phyloP scores from a whole-genome alignment of 2,888 invertebrate species.

The Liopterus haemorrhoidalis region DNA sequence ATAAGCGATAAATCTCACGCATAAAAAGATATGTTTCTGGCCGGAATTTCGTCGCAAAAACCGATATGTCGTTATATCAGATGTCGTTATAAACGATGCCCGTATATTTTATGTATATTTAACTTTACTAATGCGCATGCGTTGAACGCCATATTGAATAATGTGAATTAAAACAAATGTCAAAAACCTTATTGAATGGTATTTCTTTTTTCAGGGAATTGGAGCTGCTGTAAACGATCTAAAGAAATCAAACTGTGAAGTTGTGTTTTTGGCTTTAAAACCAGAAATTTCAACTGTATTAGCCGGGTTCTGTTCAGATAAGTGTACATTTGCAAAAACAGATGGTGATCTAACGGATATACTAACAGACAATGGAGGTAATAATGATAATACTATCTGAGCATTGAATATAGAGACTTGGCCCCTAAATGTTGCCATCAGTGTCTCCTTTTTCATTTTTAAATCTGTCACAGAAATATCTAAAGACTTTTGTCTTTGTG shows the following conservation, averaged over 20 bases:
- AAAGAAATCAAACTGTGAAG: conserved; percentile 32
- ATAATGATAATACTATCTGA: not conserved
- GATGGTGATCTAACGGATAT: conserved; percentile 10
- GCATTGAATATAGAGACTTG: not conserved
- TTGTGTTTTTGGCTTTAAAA: conserved; percentile 33
- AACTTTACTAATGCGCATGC: no score
- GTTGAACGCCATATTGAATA: no score
- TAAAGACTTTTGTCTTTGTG: no score
- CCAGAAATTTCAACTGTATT: conserved; percentile 15
- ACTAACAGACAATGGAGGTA: not conserved
- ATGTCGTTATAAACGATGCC: not conserved
- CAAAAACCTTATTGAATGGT: no score
- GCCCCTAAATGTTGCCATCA: no score
- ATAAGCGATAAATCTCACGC: no score
- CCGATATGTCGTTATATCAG: not conserved
- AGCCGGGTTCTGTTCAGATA: conserved; percentile 6
- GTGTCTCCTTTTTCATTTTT: no score
- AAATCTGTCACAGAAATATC: no score
- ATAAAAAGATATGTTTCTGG: no score
- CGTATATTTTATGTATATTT: not conserved
- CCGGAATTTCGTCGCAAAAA: no score
- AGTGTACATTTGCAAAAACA: conserved; percentile 9
- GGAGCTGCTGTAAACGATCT: conserved; percentile 36
- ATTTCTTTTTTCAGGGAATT: conserved; percentile 36
- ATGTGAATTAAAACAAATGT: no score